Conservation (phyloP, 2,888 invertebrate genomes). For the Tenthredo livida region DNA sequence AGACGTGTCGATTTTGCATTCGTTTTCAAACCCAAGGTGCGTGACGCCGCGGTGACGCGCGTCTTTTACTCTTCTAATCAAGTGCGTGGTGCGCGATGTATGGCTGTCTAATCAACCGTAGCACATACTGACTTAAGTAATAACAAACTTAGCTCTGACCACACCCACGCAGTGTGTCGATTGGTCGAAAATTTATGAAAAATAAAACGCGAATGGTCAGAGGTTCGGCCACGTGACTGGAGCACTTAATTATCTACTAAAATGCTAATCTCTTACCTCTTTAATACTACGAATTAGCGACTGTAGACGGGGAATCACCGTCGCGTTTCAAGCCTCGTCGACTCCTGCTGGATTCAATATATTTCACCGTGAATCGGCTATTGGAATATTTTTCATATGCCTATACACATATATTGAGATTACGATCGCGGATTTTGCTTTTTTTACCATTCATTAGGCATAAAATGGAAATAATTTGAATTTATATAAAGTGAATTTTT, state of each 20-base stretch:
- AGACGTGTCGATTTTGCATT: constrained; percentile 28
- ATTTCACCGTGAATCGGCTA: not conserved
- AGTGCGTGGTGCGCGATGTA: constrained; percentile 15
- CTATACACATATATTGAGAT: not conserved
- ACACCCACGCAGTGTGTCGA: constrained; percentile 68
- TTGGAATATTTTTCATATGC: not conserved
- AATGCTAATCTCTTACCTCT: constrained; percentile 23
- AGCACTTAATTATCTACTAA: constrained; percentile 27
- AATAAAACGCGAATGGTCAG: constrained; percentile 31
- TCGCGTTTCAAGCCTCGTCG: not conserved
- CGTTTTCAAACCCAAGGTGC: constrained; percentile 9
- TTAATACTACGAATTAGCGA: not conserved
- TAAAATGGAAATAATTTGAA: not conserved
- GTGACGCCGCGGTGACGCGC: constrained; percentile 31
- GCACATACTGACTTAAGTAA: constrained; percentile 69
- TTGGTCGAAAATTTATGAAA: constrained; percentile 60
- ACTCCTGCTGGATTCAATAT: not conserved
- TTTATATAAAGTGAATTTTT: not conserved
- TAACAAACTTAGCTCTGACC: constrained; percentile 68
- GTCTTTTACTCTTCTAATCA: not conserved
- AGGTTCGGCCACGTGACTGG: constrained; percentile 20
- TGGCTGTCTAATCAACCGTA: constrained; percentile 62
- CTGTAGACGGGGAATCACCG: not conserved
- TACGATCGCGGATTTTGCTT: not conserved
- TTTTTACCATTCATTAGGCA: not conserved